Evolutionary conservation across 2,888 invertebrate species (phyloP).

Genomic region (Zootermopsis nevadensis): DNA sequence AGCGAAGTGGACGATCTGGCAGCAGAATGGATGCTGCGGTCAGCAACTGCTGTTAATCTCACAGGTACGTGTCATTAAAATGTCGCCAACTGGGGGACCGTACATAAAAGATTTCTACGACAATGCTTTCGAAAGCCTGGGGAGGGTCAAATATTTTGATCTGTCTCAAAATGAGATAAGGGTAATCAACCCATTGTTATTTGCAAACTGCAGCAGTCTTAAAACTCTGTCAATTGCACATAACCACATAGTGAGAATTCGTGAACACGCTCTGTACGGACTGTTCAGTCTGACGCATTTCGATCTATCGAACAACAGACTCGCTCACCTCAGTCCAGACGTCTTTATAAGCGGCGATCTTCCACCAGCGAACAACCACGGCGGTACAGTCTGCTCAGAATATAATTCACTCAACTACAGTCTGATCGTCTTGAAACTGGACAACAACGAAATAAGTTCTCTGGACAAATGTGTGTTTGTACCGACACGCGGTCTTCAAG

Average conservation of each 20-base stretch:
- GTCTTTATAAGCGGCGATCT: background rate
- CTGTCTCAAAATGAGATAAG: background rate
- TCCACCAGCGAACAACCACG: no score
- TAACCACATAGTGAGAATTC: background rate
- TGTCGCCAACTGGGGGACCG: no score
- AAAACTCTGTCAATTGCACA: background rate
- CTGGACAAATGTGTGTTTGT: background rate
- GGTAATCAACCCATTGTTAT: background rate
- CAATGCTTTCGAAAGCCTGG: background rate
- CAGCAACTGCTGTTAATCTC: background rate
- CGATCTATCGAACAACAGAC: background rate
- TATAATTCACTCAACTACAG: no score
- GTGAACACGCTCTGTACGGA: background rate
- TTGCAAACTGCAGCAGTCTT: background rate
- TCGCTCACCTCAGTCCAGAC: background rate
- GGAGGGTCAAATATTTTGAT: background rate
- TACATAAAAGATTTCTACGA: background rate
- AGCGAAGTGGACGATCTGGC: background rate
- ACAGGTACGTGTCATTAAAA: background rate
- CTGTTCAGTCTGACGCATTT: background rate
- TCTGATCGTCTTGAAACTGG: no score
- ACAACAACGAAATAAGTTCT: background rate
- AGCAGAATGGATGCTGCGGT: background rate
- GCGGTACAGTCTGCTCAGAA: no score
- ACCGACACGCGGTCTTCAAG: background rate